Evolutionary conservation across 2,888 invertebrate species (phyloP), one percentile per base, ranked within the genome.

Genomic region (Chloroclysta siterata): DNA sequence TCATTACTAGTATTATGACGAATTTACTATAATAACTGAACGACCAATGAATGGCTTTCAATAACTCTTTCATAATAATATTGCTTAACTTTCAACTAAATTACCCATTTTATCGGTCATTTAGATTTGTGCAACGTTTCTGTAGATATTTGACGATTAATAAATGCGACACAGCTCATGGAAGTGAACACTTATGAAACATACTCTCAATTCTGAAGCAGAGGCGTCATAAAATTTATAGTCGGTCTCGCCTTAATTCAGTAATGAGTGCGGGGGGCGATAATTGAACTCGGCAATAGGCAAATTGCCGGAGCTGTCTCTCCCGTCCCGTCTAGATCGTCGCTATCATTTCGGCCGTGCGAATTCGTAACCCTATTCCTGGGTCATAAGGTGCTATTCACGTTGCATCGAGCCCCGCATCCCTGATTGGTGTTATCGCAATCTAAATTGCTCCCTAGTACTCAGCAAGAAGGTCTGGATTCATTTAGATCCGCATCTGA

Each of bases 201-300:
- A 80, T 82, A 70, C 81, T 79, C 74, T 76, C 82, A 82, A 85
- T 85, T 84, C 81, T 77, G 73, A 73, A 82, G 84, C 82, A 85
- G 83, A 87, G 87, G 90, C 90, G 91, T 89, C 86, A 83, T 85
- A 78, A 80, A 90, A 86, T 89, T 84, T 85, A 84, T 83, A 81
- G 87, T 83, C 83, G 80, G 84, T 89, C 86, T 84, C 86, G 88
- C 83, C 86, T 90, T 92, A 91, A 93, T 90, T 85, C 92, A 85
- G 89, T 90, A 91, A 92, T 90, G 84, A 89, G 89, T 85, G 90
- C 90, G 87, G 91, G 89, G 93, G 92, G 93, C 90, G 90, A 91
- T 91, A 92, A 93, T 92, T 92, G 89, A 85, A 85, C 84, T 82
- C 89, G 79, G 84, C 90, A 92, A 93, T 91, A 90, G 89, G 91